A percentile compares a stretch with the other conserved stretches of the same genome.
Conservation (phyloP, 2,888 invertebrate species). For the Lymantria monacha region DNA sequence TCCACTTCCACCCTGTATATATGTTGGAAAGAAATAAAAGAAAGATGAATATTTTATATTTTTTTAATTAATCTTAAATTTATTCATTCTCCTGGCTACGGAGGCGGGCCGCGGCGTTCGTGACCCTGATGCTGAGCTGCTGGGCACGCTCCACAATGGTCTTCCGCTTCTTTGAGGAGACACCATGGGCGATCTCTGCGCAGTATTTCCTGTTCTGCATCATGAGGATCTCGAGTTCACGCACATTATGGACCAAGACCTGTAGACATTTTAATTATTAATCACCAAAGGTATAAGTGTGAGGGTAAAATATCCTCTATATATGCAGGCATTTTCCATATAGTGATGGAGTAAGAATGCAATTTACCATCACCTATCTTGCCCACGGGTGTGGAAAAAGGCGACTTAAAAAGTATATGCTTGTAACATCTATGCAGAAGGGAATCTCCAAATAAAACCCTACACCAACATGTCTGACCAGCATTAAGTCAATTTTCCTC, state of each 20-base stretch:
- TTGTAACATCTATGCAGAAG: too few species aligned
- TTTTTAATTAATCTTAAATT: slow-evolving; percentile 53
- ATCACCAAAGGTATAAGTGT: not conserved
- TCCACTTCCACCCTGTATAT: too few species aligned
- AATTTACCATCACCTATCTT: too few species aligned
- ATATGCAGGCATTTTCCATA: too few species aligned
- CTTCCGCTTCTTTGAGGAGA: slow-evolving; percentile 98
- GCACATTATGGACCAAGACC: slow-evolving; percentile 78
- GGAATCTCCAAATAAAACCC: too few species aligned
- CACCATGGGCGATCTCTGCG: slow-evolving; percentile 98
- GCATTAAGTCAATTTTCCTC: too few species aligned
- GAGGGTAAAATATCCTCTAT: not conserved
- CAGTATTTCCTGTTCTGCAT: slow-evolving; percentile 99
- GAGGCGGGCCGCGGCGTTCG: slow-evolving; percentile 97
- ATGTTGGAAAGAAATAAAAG: slow-evolving; percentile 4
- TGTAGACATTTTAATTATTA: slow-evolving; percentile 23
- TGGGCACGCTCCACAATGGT: slow-evolving; percentile 97
- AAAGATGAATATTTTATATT: slow-evolving; percentile 8
- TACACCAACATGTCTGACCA: too few species aligned
- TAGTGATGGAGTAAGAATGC: too few species aligned
- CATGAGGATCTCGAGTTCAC: slow-evolving; percentile 98
- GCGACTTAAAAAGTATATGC: too few species aligned
- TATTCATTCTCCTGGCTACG: slow-evolving; percentile 99
- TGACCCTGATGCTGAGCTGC: slow-evolving; percentile 96
- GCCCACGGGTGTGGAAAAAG: too few species aligned